Percentiles rank a stretch among this genome's conserved stretches.
These are phyloP conservation scores for Triplophysa yarkandensis DNA, from an alignment of 2,797 vertebrate species.

Conservation along the genomic window DNA sequence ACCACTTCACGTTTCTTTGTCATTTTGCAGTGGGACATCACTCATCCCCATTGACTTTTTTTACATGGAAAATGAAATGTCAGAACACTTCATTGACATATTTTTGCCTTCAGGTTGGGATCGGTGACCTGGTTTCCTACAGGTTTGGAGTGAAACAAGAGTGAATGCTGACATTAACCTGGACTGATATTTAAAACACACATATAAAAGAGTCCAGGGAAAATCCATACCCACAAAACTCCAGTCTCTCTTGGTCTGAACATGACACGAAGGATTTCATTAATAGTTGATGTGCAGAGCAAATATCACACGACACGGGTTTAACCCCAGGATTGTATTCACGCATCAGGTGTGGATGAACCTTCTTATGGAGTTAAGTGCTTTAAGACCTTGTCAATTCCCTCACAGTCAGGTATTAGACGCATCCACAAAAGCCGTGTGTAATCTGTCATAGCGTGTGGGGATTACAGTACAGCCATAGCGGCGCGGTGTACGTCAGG, in stretches of 20 bases:
- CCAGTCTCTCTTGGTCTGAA: not conserved
- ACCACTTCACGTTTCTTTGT: not conserved
- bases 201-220: too few relatives aligned
- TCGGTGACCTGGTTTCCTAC: too few relatives aligned
- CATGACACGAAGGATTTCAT: not conserved
- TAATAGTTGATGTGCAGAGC: not conserved
- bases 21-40: not conserved
- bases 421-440: constrained; percentile 70
- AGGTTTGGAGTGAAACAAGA: too few relatives aligned
- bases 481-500: constrained; percentile 5
- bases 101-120: not conserved
- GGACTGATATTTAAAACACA: too few relatives aligned
- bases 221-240: not conserved
- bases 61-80: not conserved
- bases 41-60: not conserved
- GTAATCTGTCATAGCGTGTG: constrained; percentile 71
- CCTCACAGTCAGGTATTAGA: constrained; percentile 67
- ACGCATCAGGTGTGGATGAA: constrained; percentile 36
- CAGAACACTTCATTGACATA: not conserved
- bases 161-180: not conserved
- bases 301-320: not conserved
- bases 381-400: constrained; percentile 65
- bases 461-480: constrained; percentile 73
- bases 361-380: constrained; percentile 65
- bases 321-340: constrained; percentile 5